Evolutionary conservation across 2,113 vertebrate genomes (phyloP).

Genomic region (Peromyscus californicus): DNA sequence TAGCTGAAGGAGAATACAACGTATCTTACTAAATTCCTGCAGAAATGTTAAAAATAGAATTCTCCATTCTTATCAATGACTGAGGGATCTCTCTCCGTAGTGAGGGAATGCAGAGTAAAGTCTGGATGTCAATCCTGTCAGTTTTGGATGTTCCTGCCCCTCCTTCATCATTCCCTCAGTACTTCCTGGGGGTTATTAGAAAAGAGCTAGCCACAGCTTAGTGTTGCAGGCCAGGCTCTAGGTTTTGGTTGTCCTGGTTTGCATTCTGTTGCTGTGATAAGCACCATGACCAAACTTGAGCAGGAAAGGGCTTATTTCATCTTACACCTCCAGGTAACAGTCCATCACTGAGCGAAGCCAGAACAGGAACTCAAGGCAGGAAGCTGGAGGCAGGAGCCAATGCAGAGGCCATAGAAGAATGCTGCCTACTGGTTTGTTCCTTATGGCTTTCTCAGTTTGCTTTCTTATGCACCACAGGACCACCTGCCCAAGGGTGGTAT

Average conservation of each 20-base stretch:
- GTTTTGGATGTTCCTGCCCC: conserved; percentile 62
- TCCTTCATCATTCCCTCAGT: conserved; percentile 58
- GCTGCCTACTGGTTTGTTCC: not conserved
- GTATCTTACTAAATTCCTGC: conserved; percentile 36
- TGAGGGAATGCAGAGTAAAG: not conserved
- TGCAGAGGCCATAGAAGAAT: not conserved
- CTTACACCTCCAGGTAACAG: not conserved
- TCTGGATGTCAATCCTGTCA: conserved; percentile 13
- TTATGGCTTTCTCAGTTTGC: not conserved
- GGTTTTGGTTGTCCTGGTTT: not conserved
- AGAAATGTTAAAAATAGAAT: conserved; percentile 33
- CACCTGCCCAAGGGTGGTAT: not conserved
- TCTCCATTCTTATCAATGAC: not conserved
- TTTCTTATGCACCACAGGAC: not conserved
- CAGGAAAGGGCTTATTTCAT: not conserved
- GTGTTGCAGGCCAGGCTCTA: conserved; percentile 70
- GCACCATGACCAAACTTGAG: not conserved
- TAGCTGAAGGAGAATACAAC: not conserved
- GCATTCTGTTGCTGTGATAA: not conserved
- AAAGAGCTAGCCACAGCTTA: conserved; percentile 77
- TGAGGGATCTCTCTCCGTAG: not conserved
- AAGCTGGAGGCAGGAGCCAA: not conserved
- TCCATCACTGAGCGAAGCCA: no score
- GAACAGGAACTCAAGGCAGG: not conserved
- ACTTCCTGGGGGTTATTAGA: conserved; percentile 64